A percentile compares a stretch with the other conserved stretches of the same genome.
Evolutionary conservation across 2,888 invertebrate genomes (phyloP).

Genomic region (Cataglyphis rosenhaueri): DNA sequence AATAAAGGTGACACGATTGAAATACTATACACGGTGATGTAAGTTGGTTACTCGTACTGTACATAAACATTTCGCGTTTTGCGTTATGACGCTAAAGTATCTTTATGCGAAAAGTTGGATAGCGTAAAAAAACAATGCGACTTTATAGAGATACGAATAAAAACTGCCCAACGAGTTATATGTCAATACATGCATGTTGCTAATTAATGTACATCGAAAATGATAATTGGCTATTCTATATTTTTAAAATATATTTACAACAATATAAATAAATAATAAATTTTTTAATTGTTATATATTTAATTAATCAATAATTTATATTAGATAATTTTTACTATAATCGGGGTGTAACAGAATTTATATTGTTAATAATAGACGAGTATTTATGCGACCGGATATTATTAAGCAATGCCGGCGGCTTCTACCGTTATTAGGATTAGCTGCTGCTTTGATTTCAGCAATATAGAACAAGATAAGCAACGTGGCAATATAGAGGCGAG

Average conservation of each 20-base stretch:
- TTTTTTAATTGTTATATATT: not conserved
- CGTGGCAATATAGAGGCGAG: slow-evolving; percentile 28
- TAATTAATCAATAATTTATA: not conserved
- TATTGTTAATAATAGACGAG: not conserved
- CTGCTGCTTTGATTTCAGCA: slow-evolving; percentile 37
- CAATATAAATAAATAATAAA: not conserved
- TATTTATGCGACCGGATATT: slow-evolving; percentile 22
- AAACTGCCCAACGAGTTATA: not conserved
- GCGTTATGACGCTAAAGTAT: not conserved
- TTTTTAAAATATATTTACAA: not conserved
- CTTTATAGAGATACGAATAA: not conserved
- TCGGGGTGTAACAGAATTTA: not conserved
- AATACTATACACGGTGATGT: slow-evolving; percentile 22
- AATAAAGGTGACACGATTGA: not conserved
- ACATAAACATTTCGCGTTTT: not conserved
- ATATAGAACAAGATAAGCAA: slow-evolving; percentile 37
- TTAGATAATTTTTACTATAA: not conserved
- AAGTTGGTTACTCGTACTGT: slow-evolving; percentile 45
- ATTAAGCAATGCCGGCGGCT: slow-evolving; percentile 13
- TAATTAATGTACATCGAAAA: not conserved
- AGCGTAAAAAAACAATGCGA: slow-evolving; percentile 11
- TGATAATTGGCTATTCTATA: not conserved
- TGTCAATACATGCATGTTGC: not conserved
- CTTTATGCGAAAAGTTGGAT: slow-evolving; percentile 35
- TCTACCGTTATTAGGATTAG: slow-evolving; percentile 32